Conservation (phyloP, 2,113 vertebrate genomes). For the Lamprologus speciosus region DNA sequence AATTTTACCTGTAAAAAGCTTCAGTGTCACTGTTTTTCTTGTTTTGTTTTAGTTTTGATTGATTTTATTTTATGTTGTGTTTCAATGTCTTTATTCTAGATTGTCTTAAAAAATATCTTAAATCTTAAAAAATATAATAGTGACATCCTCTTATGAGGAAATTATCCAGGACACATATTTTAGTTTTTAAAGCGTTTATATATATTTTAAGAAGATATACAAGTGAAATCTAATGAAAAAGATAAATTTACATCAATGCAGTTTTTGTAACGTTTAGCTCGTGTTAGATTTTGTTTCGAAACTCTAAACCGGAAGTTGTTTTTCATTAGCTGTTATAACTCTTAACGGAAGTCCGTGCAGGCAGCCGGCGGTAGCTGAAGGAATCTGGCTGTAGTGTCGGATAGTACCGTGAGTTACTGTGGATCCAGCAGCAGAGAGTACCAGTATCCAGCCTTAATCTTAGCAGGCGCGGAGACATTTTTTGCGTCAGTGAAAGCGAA, state of each 20-base stretch:
- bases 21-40: background rate
- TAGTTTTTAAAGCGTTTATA: background rate
- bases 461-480: background rate
- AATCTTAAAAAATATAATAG: background rate
- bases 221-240: background rate
- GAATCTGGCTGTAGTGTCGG: background rate
- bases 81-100: background rate
- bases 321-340: fast-evolving
- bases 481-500: background rate
- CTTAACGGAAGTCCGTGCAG: background rate
- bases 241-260: background rate
- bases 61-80: background rate
- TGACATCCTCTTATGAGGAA: background rate
- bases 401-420: background rate
- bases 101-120: background rate
- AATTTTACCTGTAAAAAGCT: background rate
- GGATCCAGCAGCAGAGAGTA: background rate
- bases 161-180: background rate
- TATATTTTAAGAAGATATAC: background rate
- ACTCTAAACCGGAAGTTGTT: background rate
- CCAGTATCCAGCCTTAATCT: background rate
- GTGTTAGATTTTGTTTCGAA: conserved; percentile 4
- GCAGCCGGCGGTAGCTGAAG: conserved; percentile 30
- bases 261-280: background rate
- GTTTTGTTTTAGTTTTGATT: background rate